phyloP scores from a whole-genome alignment of 1,140 invertebrate species.

The Druon quercuslanigerum region DNA sequence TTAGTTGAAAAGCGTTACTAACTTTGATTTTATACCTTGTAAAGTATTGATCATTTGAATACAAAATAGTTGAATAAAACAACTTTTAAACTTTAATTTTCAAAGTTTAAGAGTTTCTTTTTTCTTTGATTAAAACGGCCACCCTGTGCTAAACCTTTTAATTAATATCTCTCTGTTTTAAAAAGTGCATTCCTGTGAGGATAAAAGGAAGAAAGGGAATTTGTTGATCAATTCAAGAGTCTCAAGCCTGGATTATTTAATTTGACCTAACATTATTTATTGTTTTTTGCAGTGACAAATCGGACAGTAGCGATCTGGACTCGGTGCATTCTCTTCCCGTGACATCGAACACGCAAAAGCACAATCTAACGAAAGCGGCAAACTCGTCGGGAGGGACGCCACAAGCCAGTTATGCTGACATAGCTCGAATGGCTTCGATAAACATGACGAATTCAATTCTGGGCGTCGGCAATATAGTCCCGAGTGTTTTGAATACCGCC shows the following conservation, averaged over 20 bases:
- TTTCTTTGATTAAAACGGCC: too few relatives aligned
- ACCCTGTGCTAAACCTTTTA: too few relatives aligned
- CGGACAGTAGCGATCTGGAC: slow-evolving; percentile 84
- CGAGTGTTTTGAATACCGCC: slow-evolving; percentile 63
- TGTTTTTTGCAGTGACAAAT: slow-evolving; percentile 78
- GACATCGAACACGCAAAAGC: slow-evolving; percentile 73
- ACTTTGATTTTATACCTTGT: too few relatives aligned
- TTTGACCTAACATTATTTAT: slow-evolving; percentile 24
- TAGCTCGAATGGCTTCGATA: slow-evolving; percentile 79
- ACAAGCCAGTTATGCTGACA: slow-evolving; percentile 85
- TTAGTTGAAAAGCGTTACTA: too few relatives aligned
- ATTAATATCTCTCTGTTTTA: too few relatives aligned
- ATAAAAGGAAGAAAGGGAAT: too few relatives aligned
- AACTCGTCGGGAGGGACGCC: slow-evolving; percentile 75
- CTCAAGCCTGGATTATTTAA: not conserved
- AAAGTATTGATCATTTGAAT: too few relatives aligned
- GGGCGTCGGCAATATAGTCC: slow-evolving; percentile 53
- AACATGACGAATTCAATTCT: slow-evolving; percentile 56
- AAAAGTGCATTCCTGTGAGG: too few relatives aligned
- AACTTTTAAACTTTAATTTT: too few relatives aligned
- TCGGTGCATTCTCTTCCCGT: slow-evolving; percentile 84
- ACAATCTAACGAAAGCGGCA: slow-evolving; percentile 65
- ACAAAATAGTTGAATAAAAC: too few relatives aligned
- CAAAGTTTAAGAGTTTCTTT: too few relatives aligned
- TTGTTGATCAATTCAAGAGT: too few relatives aligned